Conservation (phyloP, 92 coral and sea anemone genomes). For the Galaxea fascicularis region DNA sequence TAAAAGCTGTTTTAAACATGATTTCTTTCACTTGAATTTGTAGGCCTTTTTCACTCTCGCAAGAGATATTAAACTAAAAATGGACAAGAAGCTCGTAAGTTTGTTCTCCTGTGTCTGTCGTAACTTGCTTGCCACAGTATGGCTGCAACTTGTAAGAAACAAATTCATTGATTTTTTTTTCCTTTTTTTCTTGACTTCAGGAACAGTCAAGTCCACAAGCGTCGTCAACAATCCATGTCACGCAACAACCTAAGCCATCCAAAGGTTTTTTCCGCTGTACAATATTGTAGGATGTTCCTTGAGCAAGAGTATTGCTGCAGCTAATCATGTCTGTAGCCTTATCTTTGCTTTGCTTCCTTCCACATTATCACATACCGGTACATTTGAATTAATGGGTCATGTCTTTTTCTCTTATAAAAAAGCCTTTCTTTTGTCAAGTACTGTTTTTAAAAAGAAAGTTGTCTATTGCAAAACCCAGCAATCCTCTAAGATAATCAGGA, state of each 20-base stretch:
- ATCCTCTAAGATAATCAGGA: too few relatives aligned
- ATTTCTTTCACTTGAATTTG: neutral
- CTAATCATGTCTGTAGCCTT: neutral
- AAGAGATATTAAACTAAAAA: conserved; percentile 96
- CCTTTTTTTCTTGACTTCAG: conserved; percentile 42
- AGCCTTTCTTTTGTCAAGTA: neutral
- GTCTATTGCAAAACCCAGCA: too few relatives aligned
- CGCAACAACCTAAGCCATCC: conserved; percentile 68
- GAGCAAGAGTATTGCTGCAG: conserved; percentile 1
- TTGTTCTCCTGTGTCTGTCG: neutral
- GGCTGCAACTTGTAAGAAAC: too few relatives aligned
- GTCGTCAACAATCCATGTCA: conserved; percentile 76
- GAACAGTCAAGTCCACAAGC: conserved; percentile 88
- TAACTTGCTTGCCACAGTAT: neutral
- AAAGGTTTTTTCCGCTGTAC: conserved; percentile 68
- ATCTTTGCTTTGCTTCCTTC: conserved; percentile 1
- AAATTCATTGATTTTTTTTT: too few relatives aligned
- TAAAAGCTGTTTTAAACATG: neutral
- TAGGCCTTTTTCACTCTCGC: conserved; percentile 97
- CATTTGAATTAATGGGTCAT: conserved; percentile 28
- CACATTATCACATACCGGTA: neutral
- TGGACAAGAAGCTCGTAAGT: conserved; percentile 98
- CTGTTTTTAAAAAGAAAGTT: too few relatives aligned
- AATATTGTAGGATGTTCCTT: conserved; percentile 42
- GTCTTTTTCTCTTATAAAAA: neutral